Evolutionary conservation across 92 coral and sea anemone species (phyloP).

Genomic region (Virgularia gustaviana): DNA sequence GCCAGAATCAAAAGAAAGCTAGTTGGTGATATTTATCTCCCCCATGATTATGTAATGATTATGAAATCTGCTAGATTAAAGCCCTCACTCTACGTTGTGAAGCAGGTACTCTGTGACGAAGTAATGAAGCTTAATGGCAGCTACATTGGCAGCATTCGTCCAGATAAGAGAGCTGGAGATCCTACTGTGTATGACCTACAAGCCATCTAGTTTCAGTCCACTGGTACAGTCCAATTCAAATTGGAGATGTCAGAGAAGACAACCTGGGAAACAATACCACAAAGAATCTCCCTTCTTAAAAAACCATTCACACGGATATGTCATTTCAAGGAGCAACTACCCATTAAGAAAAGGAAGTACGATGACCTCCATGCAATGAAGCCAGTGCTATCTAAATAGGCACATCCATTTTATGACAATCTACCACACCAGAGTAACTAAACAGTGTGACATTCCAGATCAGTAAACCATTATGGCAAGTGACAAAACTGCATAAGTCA

Average conservation of each 20-base stretch:
- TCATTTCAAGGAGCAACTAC: not conserved
- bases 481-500: not conserved
- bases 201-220: not conserved
- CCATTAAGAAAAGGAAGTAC: not conserved
- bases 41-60: conserved; percentile 20
- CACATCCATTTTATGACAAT: not conserved
- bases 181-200: conserved; percentile 25
- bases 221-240: not conserved
- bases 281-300: not conserved
- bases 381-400: not conserved
- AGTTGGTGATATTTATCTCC: conserved; percentile 18
- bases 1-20: conserved; percentile 3
- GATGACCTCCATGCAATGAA: conserved; percentile 6
- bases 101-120: conserved; percentile 15
- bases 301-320: not conserved
- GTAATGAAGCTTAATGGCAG: not conserved
- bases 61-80: conserved; percentile 15
- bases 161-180: conserved; percentile 23
- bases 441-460: too few species aligned
- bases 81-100: conserved; percentile 13
- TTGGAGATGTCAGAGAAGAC: conserved; percentile 11
- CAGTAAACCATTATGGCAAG: too few species aligned
- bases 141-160: conserved; percentile 5
- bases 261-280: conserved; percentile 1
- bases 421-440: too few species aligned